Conservation (phyloP, 2,797 vertebrate genomes). For the Nasua narica region DNA sequence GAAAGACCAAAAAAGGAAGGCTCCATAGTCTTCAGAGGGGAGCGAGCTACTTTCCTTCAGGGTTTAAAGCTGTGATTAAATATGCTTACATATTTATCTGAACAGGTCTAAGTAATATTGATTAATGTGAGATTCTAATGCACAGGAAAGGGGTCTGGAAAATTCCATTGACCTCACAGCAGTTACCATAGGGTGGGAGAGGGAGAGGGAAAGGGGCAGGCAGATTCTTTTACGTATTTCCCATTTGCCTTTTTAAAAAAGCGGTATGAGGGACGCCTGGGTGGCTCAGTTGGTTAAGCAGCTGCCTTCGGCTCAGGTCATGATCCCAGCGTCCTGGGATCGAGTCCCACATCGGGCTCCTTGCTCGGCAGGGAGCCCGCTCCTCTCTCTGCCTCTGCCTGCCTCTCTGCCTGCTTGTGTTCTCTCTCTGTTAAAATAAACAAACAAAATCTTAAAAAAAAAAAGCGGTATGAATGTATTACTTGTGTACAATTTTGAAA, state of each 20-base stretch:
- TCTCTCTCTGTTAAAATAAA: no score
- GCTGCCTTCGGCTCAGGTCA: no score
- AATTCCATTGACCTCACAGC: not conserved
- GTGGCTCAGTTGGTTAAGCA: no score
- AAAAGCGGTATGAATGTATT: not conserved
- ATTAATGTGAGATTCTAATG: not conserved
- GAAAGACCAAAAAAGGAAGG: slow-evolving; percentile 52
- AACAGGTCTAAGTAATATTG: not conserved
- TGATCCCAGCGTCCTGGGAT: no score
- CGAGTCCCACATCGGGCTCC: no score
- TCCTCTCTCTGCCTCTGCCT: no score
- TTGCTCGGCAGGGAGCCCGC: no score
- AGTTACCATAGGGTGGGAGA: not conserved
- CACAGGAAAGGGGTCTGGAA: not conserved
- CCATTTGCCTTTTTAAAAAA: not conserved
- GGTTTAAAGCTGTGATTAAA: not conserved
- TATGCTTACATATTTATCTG: not conserved
- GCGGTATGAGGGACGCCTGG: no score
- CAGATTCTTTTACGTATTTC: not conserved
- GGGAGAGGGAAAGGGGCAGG: not conserved
- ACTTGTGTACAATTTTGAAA: not conserved
- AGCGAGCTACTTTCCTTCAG: not conserved
- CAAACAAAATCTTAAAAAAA: no score
- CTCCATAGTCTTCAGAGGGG: not conserved
- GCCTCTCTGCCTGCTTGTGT: no score